A percentile compares a stretch with the other conserved stretches of the same genome.
These are phyloP conservation scores for Chironomus tepperi DNA, from an alignment of 1,140 invertebrate species.

Conservation along the genomic window DNA sequence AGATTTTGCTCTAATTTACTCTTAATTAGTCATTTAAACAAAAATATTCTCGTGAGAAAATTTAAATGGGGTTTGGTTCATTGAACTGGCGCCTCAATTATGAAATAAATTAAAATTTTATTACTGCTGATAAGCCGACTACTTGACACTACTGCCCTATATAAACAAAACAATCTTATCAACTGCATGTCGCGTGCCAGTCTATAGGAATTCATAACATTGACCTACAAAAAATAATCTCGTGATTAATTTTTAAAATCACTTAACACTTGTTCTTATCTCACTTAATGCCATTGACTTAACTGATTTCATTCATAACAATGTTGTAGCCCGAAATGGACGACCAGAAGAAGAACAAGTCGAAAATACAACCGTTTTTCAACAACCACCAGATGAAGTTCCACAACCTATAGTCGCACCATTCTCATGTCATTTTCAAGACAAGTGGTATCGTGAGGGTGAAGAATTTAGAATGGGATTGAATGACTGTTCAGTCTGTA, in stretches of 20 bases:
- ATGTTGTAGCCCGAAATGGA: conserved; percentile 28
- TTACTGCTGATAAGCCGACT: too few relatives aligned
- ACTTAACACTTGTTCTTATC: too few relatives aligned
- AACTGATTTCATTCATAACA: conserved; percentile 21
- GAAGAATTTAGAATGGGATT: conserved; percentile 40
- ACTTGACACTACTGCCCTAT: too few relatives aligned
- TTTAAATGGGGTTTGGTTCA: too few relatives aligned
- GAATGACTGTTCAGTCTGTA: conserved; percentile 55
- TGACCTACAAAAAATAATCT: background rate
- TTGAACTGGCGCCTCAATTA: too few relatives aligned
- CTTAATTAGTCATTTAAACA: too few relatives aligned
- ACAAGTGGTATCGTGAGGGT: conserved; percentile 45
- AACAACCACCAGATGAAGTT: conserved; percentile 33
- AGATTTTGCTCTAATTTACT: too few relatives aligned
- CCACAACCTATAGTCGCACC: conserved; percentile 29
- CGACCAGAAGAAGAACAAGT: conserved; percentile 7
- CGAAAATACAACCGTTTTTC: conserved; percentile 30
- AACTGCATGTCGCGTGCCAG: background rate
- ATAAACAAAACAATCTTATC: background rate
- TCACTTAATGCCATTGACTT: background rate
- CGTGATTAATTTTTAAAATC: background rate
- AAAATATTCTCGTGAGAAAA: too few relatives aligned
- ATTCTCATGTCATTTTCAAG: conserved; percentile 43
- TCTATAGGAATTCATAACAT: background rate
- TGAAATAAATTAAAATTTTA: too few relatives aligned